Evolutionary conservation across 2,113 vertebrate species (phyloP).

Genomic region (Dasyornis broadbenti): DNA sequence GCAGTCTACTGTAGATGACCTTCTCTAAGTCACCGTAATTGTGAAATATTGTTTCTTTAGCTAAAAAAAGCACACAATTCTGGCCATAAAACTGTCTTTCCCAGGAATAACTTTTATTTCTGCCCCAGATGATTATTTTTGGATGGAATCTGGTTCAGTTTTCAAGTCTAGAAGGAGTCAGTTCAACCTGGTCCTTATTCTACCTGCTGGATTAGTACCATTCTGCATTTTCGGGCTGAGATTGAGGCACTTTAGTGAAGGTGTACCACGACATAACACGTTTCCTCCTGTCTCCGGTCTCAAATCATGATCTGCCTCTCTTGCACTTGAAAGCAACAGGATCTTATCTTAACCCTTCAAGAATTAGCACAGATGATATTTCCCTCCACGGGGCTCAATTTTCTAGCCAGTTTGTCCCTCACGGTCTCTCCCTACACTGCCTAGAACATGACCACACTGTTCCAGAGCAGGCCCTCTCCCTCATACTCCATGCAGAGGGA

Average conservation of each 20-base stretch:
- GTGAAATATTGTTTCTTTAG: neutral
- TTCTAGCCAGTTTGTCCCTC: neutral
- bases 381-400: neutral
- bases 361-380: accelerated
- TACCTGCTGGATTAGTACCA: neutral
- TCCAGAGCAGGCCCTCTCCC: neutral
- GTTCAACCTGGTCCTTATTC: neutral
- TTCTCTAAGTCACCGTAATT: neutral
- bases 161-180: neutral
- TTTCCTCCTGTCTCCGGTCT: neutral
- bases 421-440: neutral
- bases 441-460: accelerated
- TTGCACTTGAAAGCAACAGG: neutral
- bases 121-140: neutral
- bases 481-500: neutral
- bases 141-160: neutral
- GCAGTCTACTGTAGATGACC: neutral
- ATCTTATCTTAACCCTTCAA: neutral
- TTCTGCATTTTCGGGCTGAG: neutral
- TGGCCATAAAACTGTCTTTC: neutral
- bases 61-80: neutral
- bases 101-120: neutral
- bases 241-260: neutral
- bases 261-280: neutral
- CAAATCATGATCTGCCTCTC: neutral